Conservation (phyloP, 2,888 invertebrate genomes). For the Xestoiulus laeticollis region DNA sequence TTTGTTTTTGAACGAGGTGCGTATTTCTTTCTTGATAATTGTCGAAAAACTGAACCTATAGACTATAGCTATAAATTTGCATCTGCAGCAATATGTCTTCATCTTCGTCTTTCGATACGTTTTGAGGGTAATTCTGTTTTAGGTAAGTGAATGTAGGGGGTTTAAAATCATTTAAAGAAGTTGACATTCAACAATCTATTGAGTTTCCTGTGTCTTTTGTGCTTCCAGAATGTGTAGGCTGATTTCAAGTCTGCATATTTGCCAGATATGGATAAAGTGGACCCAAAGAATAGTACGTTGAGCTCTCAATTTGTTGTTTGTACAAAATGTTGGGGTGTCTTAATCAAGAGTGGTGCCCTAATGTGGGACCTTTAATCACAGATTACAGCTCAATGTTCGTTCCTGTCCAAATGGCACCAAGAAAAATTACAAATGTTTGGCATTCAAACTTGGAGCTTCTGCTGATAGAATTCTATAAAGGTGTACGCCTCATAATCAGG, state of each 20-base stretch:
- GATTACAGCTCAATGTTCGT: not conserved
- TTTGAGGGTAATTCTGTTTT: not conserved
- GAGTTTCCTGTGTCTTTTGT: too few species aligned
- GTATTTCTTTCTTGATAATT: not conserved
- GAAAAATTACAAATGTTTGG: slow-evolving; percentile 22
- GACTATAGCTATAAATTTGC: not conserved
- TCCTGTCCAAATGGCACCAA: slow-evolving; percentile 5
- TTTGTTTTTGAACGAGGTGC: not conserved
- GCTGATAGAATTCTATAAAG: slow-evolving; percentile 1
- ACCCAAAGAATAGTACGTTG: too few species aligned
- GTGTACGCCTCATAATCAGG: too few species aligned
- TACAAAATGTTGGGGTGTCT: too few species aligned
- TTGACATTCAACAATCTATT: too few species aligned
- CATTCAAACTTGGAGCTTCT: slow-evolving; percentile 1
- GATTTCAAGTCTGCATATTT: too few species aligned
- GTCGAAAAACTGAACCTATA: not conserved
- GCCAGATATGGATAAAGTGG: too few species aligned
- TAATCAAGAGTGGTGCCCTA: too few species aligned
- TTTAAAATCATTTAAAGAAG: too few species aligned
- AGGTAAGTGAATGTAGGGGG: not conserved
- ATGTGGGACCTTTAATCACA: not conserved
- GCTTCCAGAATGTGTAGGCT: too few species aligned
- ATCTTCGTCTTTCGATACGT: not conserved
- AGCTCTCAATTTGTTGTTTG: too few species aligned
- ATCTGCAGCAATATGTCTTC: not conserved